Base-by-base conservation (phyloP, 2,888 invertebrate species). In the Plagodis pulveraria region DNA sequence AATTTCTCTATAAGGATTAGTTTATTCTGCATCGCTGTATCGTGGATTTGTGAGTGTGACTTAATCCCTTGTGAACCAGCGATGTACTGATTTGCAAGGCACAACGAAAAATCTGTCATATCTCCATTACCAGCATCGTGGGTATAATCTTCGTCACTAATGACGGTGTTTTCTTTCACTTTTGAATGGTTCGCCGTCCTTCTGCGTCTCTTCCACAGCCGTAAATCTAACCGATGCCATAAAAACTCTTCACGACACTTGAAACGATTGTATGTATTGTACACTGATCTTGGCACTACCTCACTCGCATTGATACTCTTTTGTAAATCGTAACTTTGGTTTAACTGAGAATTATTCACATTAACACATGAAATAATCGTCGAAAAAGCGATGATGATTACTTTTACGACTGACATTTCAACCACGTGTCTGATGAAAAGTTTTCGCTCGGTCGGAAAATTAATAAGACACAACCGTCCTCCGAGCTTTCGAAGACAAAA, bases 161-260 rank as follows among this genome's bases (percentile, higher is more conserved):
- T 58, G 5, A 52, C 45, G 55, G 59, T 53, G 56, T 60, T 65
- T 50, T 63, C 65, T 40, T 57, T 58, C 6, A 45, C 10, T 60
- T 66, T 65, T 48, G 64, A 56, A 47, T 64, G 53, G 50, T 55
- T 65, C 35, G 72, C 69, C 61, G 73, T 70, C 72, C 89, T 89
- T 81, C 86, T 81, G 6, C 91, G 77, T 41, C 83, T 80, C 64
- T 91, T 90, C 91, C 91, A 91, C 69, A 86, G 86, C 66, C 84
- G 86, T 55, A 90, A 79, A 72, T 84, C 78, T 55, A 83, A 73
- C 54, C 81, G 80, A 58, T 78, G 75, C 81, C 81, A 81, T 62
- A 84, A 71, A 70, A 81, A 77, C 66, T 81, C 78, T 69, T 81
- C 78, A 40, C 78, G 74, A 72, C 81, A 84, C 68, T 81, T 83